These are phyloP conservation scores for Mellilla xanthometata DNA, from an alignment of 2,888 invertebrate species.

Conservation along the genomic window DNA sequence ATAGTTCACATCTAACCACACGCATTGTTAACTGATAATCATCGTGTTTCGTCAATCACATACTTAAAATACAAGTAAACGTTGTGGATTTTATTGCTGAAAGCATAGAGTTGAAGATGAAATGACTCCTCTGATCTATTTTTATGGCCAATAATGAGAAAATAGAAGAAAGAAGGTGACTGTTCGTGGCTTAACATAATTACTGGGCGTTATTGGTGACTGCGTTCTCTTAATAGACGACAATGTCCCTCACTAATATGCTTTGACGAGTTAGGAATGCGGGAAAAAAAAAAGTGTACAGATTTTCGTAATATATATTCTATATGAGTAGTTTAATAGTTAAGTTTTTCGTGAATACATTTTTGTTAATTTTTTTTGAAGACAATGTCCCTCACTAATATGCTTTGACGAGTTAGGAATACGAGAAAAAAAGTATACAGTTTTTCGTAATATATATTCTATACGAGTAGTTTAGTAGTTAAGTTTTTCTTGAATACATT, in stretches of 20 bases:
- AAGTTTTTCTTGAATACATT: too few relatives aligned
- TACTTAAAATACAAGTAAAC: constrained; percentile 32
- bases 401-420: neutral
- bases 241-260: constrained; percentile 8
- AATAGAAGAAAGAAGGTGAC: constrained; percentile 49
- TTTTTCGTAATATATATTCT: too few relatives aligned
- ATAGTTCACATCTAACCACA: constrained; percentile 65
- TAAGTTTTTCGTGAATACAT: too few relatives aligned
- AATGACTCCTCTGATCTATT: constrained; percentile 31
- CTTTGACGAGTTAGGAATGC: neutral
- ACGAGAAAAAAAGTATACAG: too few relatives aligned
- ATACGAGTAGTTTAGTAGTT: too few relatives aligned
- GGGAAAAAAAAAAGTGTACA: too few relatives aligned
- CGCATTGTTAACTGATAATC: constrained; percentile 71
- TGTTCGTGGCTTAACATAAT: constrained; percentile 47
- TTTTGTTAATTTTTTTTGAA: too few relatives aligned
- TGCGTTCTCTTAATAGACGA: constrained; percentile 10
- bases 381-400: constrained; percentile 8
- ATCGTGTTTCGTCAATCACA: constrained; percentile 68
- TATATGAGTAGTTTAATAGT: too few relatives aligned
- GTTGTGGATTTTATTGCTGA: too few relatives aligned
- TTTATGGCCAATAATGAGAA: constrained; percentile 42
- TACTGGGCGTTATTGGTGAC: constrained; percentile 36
- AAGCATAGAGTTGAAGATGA: constrained; percentile 2
- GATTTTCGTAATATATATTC: too few relatives aligned